Evolutionary conservation across 2,888 invertebrate genomes (phyloP).

Genomic region (Drosophila maculinotata): DNA sequence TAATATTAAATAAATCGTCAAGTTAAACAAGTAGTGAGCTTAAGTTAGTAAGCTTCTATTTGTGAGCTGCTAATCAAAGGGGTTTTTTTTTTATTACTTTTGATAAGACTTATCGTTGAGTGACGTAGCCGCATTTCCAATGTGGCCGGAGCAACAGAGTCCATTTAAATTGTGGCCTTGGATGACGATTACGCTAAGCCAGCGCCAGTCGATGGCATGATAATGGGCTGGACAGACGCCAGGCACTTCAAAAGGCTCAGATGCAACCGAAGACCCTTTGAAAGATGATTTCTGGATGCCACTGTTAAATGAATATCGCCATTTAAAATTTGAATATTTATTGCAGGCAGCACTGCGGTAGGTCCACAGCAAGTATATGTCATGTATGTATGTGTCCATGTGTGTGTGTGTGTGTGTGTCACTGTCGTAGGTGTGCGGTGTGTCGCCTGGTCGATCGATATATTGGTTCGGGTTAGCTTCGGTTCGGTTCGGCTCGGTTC

Average conservation of each 20-base stretch:
- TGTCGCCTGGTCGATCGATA: slow-evolving; percentile 63
- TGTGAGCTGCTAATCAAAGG: slow-evolving; percentile 9
- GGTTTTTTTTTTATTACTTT: neutral
- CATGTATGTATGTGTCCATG: neutral
- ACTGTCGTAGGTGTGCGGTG: slow-evolving; percentile 58
- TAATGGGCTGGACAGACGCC: slow-evolving; percentile 52
- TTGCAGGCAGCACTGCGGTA: slow-evolving; percentile 61
- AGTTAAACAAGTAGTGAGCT: neutral
- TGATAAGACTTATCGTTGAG: slow-evolving; percentile 42
- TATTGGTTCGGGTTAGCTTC: no score
- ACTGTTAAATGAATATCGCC: slow-evolving; percentile 63
- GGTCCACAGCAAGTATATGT: slow-evolving; percentile 48
- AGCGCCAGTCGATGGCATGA: slow-evolving; percentile 12
- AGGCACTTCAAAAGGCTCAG: slow-evolving; percentile 56
- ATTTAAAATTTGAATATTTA: slow-evolving; percentile 65
- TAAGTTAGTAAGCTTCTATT: slow-evolving; percentile 3
- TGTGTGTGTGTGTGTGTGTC: slow-evolving; percentile 23
- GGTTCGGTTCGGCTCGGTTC: no score
- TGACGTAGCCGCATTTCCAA: slow-evolving; percentile 9
- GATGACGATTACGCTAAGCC: slow-evolving; percentile 1
- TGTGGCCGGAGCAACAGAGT: slow-evolving; percentile 4
- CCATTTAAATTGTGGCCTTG: slow-evolving; percentile 14
- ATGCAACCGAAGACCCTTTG: slow-evolving; percentile 35
- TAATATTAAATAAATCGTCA: neutral
- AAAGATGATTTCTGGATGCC: slow-evolving; percentile 62